phyloP scores from a whole-genome alignment of 2,888 invertebrate genomes.

The Erynnis tages region DNA sequence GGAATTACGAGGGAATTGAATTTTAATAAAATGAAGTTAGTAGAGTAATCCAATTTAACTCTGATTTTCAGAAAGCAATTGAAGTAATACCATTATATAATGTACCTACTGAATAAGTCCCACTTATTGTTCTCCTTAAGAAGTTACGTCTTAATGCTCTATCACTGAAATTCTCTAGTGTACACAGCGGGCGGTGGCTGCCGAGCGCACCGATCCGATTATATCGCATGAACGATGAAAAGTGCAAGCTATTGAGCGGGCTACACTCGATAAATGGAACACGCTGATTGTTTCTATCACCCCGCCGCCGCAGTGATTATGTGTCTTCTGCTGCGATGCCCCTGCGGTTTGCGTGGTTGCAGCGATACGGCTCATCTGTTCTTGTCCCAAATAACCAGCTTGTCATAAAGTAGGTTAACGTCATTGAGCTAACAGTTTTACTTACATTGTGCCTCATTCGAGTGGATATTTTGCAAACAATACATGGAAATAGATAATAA shows the following conservation, averaged over 20 bases:
- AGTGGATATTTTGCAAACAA: too few species aligned
- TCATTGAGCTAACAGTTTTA: background rate
- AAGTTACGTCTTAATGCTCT: too few species aligned
- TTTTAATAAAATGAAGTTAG: too few species aligned
- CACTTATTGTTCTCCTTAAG: too few species aligned
- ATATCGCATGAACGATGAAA: slow-evolving; percentile 57
- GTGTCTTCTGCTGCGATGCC: slow-evolving; percentile 14
- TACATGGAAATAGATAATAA: too few species aligned
- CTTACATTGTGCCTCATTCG: background rate
- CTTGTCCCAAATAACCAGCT: slow-evolving; percentile 8
- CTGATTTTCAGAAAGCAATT: too few species aligned
- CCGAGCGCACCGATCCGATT: slow-evolving; percentile 50
- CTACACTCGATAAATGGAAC: slow-evolving; percentile 56
- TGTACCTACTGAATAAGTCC: too few species aligned
- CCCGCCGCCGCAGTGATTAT: slow-evolving; percentile 3
- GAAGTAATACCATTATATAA: too few species aligned
- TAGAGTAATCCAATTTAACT: too few species aligned
- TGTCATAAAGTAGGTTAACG: background rate
- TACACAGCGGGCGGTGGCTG: too few species aligned
- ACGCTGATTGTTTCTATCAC: slow-evolving; percentile 27
- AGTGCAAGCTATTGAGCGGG: slow-evolving; percentile 49
- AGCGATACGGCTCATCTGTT: slow-evolving; percentile 8
- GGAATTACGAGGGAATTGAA: too few species aligned
- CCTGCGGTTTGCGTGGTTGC: slow-evolving; percentile 6
- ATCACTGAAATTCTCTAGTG: background rate